Evolutionary conservation across 2,113 vertebrate species (phyloP).

Genomic region (Reinhardtius hippoglossoides): DNA sequence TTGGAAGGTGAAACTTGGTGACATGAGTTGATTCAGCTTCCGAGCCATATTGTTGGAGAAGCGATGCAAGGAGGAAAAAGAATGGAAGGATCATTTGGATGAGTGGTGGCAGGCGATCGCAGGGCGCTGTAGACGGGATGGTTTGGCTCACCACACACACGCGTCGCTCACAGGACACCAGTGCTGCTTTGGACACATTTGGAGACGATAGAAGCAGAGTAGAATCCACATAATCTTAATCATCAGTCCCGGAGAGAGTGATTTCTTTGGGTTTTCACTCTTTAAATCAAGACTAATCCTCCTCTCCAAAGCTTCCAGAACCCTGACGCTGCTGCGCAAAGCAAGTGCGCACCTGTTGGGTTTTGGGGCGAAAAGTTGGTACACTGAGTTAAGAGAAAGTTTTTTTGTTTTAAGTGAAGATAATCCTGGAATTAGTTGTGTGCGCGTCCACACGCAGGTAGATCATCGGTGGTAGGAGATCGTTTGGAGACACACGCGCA

Average conservation of each 20-base stretch:
- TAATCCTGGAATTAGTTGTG: conserved; percentile 47
- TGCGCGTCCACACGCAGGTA: conserved; percentile 23
- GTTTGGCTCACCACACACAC: conserved; percentile 86
- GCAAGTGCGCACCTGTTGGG: conserved; percentile 88
- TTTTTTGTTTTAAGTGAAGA: conserved; percentile 2
- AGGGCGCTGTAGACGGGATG: conserved; percentile 79
- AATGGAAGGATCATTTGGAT: conserved; percentile 97
- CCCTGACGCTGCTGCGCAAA: conserved; percentile 39
- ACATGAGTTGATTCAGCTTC: conserved; percentile 90
- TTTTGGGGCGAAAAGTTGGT: conserved; percentile 45
- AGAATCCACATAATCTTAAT: conserved; percentile 94
- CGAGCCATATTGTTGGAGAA: conserved; percentile 88
- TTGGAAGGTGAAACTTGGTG: conserved; percentile 89
- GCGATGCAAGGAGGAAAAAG: conserved; percentile 90
- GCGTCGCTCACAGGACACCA: conserved; percentile 84
- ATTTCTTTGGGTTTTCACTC: conserved; percentile 49
- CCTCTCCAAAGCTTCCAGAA: conserved; percentile 24
- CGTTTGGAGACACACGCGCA: conserved; percentile 38
- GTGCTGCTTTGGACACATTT: conserved; percentile 88
- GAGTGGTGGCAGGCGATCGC: conserved; percentile 75
- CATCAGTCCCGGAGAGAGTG: conserved; percentile 69
- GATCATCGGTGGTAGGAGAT: conserved; percentile 35
- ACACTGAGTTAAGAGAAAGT: conserved; percentile 35
- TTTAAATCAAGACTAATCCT: conserved; percentile 75
- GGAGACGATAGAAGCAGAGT: conserved; percentile 84